Percentiles rank a stretch among this genome's conserved stretches.
Evolutionary conservation across 1,140 invertebrate genomes (phyloP).

Genomic region (Vanessa atalanta): DNA sequence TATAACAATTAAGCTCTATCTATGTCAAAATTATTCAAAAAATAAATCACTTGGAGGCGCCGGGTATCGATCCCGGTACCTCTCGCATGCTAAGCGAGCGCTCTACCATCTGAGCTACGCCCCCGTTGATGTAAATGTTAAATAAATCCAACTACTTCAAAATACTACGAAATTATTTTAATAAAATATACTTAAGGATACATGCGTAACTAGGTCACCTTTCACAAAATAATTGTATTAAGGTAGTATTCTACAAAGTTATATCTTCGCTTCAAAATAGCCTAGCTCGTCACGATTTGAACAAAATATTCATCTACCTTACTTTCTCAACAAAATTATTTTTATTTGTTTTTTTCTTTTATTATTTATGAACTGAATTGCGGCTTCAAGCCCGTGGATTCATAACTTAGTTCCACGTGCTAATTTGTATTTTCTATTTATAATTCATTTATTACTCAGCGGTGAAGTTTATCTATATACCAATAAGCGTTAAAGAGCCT

Average conservation of each 20-base stretch:
- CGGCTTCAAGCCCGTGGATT: too few species aligned
- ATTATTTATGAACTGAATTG: too few species aligned
- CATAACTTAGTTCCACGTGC: too few species aligned
- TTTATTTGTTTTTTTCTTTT: too few species aligned
- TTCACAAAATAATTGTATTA: conserved; percentile 26
- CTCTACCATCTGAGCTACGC: conserved; percentile 83
- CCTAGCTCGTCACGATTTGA: background rate
- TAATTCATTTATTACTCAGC: too few species aligned
- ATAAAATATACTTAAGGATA: background rate
- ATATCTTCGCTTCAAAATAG: background rate
- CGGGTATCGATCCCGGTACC: conserved; percentile 90
- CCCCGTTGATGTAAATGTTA: conserved; percentile 11
- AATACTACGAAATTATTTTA: conserved; percentile 1
- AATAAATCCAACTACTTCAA: conserved; percentile 1
- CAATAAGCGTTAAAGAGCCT: too few species aligned
- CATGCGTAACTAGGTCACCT: conserved; percentile 30
- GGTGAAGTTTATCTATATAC: too few species aligned
- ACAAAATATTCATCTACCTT: background rate
- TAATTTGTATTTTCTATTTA: too few species aligned
- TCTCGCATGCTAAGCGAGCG: conserved; percentile 93
- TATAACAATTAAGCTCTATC: too few species aligned
- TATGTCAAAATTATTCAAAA: too few species aligned
- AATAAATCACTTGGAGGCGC: conserved; percentile 36
- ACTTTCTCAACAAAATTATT: background rate
- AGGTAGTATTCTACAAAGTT: conserved; percentile 7